Percentiles rank a stretch among this genome's conserved stretches.
Conservation (phyloP, 2,797 vertebrate species). For the Arrhamphus sclerolepis region DNA sequence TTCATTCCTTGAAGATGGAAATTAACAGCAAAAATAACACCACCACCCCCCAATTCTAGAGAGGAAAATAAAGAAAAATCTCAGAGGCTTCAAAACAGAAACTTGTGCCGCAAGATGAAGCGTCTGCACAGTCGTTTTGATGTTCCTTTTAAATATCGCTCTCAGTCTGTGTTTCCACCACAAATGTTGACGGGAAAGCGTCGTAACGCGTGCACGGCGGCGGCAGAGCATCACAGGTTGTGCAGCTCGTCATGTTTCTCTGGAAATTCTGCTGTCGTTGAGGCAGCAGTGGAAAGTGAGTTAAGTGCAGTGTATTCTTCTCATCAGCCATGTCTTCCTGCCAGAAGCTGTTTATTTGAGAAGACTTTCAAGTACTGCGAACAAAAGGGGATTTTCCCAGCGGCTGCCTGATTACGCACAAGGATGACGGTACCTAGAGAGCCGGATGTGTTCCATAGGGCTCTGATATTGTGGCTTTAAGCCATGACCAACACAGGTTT, state of each 20-base stretch:
- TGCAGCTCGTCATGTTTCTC: conserved; percentile 34
- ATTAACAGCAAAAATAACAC: conserved; percentile 73
- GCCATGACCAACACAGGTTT: too few species aligned
- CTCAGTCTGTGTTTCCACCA: conserved; percentile 21
- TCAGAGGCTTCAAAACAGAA: conserved; percentile 11
- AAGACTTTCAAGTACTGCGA: conserved; percentile 40
- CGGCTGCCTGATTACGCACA: conserved; percentile 17
- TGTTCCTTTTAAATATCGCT: conserved; percentile 13
- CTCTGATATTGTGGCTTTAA: not conserved
- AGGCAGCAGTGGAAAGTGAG: conserved; percentile 49
- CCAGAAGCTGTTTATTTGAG: conserved; percentile 43
- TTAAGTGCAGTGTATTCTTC: conserved; percentile 41
- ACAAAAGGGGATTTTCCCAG: conserved; percentile 45
- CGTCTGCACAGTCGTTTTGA: conserved; percentile 1
- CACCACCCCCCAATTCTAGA: not conserved
- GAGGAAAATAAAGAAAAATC: not conserved
- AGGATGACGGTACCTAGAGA: conserved; percentile 12
- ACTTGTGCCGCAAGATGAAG: conserved; percentile 23
- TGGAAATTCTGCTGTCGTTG: conserved; percentile 31
- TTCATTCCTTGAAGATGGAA: conserved; percentile 47
- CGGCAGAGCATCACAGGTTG: conserved; percentile 24
- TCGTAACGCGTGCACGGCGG: not conserved
- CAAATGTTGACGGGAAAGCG: conserved; percentile 6
- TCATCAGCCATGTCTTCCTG: conserved; percentile 24
- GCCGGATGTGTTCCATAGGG: not conserved